Conservation (phyloP, 2,797 vertebrate species). For the Bryconaethiops microstoma region DNA sequence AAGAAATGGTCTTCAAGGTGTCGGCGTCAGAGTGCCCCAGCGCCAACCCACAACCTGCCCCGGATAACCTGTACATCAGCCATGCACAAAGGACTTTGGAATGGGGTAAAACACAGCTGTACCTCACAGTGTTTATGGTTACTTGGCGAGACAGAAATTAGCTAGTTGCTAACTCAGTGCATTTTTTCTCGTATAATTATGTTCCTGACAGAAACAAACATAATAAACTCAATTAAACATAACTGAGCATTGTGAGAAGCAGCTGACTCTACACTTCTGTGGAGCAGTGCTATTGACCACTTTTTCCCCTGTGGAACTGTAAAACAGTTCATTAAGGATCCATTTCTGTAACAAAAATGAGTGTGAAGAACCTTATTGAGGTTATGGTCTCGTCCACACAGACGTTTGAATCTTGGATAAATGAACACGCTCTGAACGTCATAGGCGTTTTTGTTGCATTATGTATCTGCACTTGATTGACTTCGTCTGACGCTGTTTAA, state of each 20-base stretch:
- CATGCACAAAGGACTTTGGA: not conserved
- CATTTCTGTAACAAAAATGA: too few species aligned
- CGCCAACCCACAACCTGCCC: not conserved
- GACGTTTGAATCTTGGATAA: too few species aligned
- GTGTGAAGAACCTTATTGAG: too few species aligned
- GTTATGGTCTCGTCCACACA: too few species aligned
- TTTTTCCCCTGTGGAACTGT: too few species aligned
- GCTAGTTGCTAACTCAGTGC: not conserved
- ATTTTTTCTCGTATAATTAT: not conserved
- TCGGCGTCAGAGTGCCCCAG: not conserved
- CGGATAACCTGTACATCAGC: not conserved
- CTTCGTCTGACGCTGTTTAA: too few species aligned
- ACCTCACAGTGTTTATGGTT: not conserved
- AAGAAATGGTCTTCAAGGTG: slow-evolving; percentile 57
- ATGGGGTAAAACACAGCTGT: not conserved
- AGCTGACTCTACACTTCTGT: not conserved
- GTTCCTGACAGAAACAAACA: not conserved
- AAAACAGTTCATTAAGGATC: too few species aligned
- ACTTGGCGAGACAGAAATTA: not conserved
- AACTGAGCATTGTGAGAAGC: not conserved
- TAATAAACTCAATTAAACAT: too few species aligned
- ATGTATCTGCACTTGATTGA: too few species aligned
- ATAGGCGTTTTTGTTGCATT: too few species aligned
- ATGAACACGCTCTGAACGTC: too few species aligned
- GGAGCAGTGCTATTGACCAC: too few species aligned